Evolutionary conservation across 1,140 invertebrate genomes (phyloP), one percentile per base, ranked within the genome.

Genomic region (Lineus longissimus): DNA sequence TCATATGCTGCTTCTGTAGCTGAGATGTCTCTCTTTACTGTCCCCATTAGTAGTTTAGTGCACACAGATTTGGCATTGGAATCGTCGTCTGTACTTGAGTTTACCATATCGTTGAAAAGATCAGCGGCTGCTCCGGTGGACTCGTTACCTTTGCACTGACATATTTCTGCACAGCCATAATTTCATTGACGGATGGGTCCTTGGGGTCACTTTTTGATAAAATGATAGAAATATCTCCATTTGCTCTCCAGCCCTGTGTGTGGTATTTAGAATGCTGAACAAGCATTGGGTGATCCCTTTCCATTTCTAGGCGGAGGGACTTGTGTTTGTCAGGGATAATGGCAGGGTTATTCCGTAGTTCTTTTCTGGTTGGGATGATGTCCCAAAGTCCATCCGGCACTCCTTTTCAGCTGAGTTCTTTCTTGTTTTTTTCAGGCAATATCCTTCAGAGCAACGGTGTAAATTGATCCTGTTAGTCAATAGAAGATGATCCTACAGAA

Each of bases 381-480:
- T 7, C 6, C 47, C 47, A 51, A 7, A n/a, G n/a, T n/a, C 19
- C 47, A 51, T 51, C 9, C 47, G 6, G 40, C 40, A 43, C n/a
- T n/a, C n/a, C n/a, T n/a, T n/a, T n/a, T n/a, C n/a, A n/a, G 15
- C 51, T 27, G 19, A n/a, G 4, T 51, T 51, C n/a, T n/a, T 51
- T n/a, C 25, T 51, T 23, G 47, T 65, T 43, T 36, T 13, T 40
- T 59, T 62, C 67, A 36, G 54, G 41, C 7, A 45, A 22, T 54
- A 65, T 6, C 56, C 58, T 22, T 64, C 60, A n/a, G 62, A 70
- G 43, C 61, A 70, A 29, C 51, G 58, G 31, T 70, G 68, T 7
- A 62, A 22, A 58, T 69, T 66, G 25, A 69, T 22, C 22, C 41
- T 15, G 41, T 63, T 65, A 22, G 59, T 59, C 2, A 66, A 23